Base-by-base conservation (phyloP, 2,113 vertebrate species). In the Vicugna pacos region DNA sequence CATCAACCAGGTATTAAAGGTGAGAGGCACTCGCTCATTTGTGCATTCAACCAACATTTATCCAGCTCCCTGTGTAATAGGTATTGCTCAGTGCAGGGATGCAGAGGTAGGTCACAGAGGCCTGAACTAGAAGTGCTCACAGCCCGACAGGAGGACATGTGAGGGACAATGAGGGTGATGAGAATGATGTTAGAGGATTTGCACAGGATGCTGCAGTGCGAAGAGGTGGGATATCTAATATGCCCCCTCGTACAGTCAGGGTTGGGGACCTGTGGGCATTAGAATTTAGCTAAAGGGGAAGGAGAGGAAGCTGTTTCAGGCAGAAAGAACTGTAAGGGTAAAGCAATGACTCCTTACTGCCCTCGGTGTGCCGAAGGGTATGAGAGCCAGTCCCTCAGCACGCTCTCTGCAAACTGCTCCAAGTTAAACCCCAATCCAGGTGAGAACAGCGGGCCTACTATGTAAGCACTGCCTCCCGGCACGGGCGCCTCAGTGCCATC, bases 171-270 rank as follows among this genome's bases (percentile, higher is more conserved):
- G 35, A 20, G 35, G 64, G 30, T 15, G 54, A 64, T 4, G 24
- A 64, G 30, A 15, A 32, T 58, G 20, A 26, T 2, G 2, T 13
- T 38, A 6, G 52, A 24, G 60, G 67, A 19, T 82, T 38, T 56
- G 28, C 42, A 54, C 1, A 9, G 50, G 42, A 5, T 20, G 28
- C n/a, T 2, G 22, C 24, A 26, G 26, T 1, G 1, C 16, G 1
- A 32, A 10, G 76, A 16, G 8, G n/a, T 11, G 4, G 22, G 6
- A 14, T 11, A 10, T 26, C n/a, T 28, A 16, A 48, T 13, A 6
- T 5, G 30, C 4, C 9, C 2, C 20, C 13, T 7, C 9, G 2
- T 3, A 10, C 56, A 10, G 20, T 1, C 0, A 54, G 28, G 15
- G 32, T 14, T 20, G 12, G 80, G 24, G 15, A 65, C 19, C 4